A percentile compares a stretch with the other conserved stretches of the same genome.
phyloP scores from a whole-genome alignment of 2,797 vertebrate genomes.

The Poliocrania exsul region DNA sequence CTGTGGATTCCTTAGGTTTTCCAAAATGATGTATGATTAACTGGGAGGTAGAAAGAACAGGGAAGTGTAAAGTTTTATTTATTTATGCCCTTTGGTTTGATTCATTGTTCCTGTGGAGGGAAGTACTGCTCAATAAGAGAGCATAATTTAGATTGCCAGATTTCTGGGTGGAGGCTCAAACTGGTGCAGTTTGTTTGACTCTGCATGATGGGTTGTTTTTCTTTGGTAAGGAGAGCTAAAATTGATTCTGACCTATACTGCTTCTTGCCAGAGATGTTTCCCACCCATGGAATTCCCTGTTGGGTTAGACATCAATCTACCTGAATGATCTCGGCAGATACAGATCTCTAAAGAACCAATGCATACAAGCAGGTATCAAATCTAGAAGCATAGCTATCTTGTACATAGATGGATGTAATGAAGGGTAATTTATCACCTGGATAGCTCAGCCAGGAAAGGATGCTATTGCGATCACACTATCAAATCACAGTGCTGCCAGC shows the following conservation, averaged over 20 bases:
- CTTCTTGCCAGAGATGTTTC: conserved; percentile 5
- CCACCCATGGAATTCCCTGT: neutral
- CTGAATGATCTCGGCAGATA: neutral
- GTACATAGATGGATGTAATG: accelerated
- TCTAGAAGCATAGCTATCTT: neutral
- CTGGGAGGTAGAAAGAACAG: conserved; percentile 60
- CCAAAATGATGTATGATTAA: conserved; percentile 43
- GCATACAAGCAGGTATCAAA: neutral
- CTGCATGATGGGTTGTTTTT: neutral
- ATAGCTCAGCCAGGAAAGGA: neutral
- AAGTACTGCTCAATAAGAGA: conserved; percentile 61
- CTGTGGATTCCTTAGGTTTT: conserved; percentile 23
- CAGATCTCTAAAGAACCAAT: neutral
- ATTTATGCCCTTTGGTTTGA: conserved; percentile 37
- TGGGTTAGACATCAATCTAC: neutral
- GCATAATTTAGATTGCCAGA: conserved; percentile 40
- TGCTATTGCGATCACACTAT: neutral
- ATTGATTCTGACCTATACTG: neutral
- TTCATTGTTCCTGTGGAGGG: conserved; percentile 63
- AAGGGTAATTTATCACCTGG: neutral
- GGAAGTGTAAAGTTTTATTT: conserved; percentile 72
- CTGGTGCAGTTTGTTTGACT: conserved; percentile 21
- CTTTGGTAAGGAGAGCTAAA: neutral
- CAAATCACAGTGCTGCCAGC: neutral
- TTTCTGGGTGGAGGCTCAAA: conserved; percentile 62